Evolutionary conservation across 2,797 vertebrate genomes (phyloP), one percentile per base, ranked within the genome.

Genomic region (Knipowitschia caucasica): DNA sequence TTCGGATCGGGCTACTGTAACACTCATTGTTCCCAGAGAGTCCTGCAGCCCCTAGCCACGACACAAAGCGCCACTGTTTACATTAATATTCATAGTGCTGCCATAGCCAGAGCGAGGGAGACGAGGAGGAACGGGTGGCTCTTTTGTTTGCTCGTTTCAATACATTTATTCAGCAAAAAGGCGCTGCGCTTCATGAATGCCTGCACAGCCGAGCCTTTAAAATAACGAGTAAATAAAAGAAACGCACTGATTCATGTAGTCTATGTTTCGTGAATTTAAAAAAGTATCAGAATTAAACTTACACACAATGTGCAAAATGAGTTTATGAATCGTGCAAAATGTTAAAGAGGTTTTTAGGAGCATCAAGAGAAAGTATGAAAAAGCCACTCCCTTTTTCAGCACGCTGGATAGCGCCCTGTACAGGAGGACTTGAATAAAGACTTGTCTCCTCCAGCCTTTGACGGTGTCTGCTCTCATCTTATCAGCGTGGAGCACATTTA

Each of bases 81-180:
- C 90, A 92, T 92, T 90, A 92, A 92, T 92, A 92, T 92, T 92
- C 91, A 92, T 92, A 90, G 89, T 82, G 87, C 87, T 87, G 87
- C 88, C 88, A 86, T 86, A 84, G 91, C 86, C 88, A 85, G 78
- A 78, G 88, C 71, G 84, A 85, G 79, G 57, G 78, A 84, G 84
- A 88, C 84, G 88, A 89, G 86, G 88, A 90, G 90, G 91, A 90
- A 92, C 91, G 89, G 91, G 90, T 92, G 91, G 88, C 89, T 89
- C 91, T 91, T 92, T 92, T 92, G 91, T 92, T 90, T 87, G 85
- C 69, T 75, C 70, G 57, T 82, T 84, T 92, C 91, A 92, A 90
- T 91, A 90, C 91, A 84, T 91, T 92, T 92, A 92, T 92, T 92
- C 91, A 92, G 90, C 86, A 87, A 85, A 88, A 89, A 86, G 80